Conservation (phyloP, 2,797 vertebrate species). For the Poeciliopsis paucimaculata region DNA sequence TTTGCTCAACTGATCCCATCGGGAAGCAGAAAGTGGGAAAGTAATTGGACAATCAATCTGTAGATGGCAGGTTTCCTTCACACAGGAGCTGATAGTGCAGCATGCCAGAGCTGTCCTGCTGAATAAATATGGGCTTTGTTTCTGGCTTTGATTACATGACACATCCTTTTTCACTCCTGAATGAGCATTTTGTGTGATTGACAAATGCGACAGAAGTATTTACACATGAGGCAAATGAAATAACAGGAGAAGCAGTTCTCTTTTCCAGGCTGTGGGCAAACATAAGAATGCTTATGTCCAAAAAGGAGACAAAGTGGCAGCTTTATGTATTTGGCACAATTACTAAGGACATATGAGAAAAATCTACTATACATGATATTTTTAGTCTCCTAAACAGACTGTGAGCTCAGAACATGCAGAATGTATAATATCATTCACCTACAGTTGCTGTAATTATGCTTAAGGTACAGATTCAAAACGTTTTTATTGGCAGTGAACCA, state of each 20-base stretch:
- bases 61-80: conserved; percentile 59
- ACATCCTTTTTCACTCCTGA: conserved; percentile 8
- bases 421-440: neutral
- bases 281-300: neutral
- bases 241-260: neutral
- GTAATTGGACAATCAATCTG: conserved; percentile 65
- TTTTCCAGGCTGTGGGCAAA: neutral
- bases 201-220: conserved; percentile 23
- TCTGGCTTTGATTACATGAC: conserved; percentile 24
- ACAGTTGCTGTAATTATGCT: neutral
- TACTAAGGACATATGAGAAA: neutral
- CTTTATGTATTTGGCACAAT: neutral
- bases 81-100: conserved; percentile 25
- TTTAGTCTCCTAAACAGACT: neutral
- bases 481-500: neutral
- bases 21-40: conserved; percentile 31
- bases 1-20: conserved; percentile 57
- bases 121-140: conserved; percentile 25
- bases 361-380: neutral
- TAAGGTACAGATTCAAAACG: neutral
- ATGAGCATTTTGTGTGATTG: conserved; percentile 22
- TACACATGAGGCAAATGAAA: conserved; percentile 4
- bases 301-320: neutral
- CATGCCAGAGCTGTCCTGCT: conserved; percentile 1
- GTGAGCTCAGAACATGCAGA: neutral